Base-by-base conservation (phyloP, 23 tunicate species). In the Styela clava region DNA sequence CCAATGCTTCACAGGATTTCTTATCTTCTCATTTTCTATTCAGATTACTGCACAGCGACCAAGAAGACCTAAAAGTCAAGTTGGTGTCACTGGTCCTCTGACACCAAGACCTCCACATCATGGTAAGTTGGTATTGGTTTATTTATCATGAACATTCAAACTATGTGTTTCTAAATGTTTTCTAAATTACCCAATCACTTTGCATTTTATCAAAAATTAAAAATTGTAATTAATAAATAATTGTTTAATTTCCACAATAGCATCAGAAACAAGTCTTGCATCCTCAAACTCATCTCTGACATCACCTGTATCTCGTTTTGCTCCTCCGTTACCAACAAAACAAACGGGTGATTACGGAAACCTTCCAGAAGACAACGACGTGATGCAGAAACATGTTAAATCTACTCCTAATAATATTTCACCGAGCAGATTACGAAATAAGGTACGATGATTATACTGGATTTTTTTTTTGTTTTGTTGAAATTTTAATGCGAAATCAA, bases 21-120 rank as follows among this genome's bases (percentile, higher is more conserved):
- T n/a, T n/a, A n/a, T n/a, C n/a, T n/a, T 83, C 20, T 21, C 44
- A 3, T 64, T 44, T 27, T 64, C 22, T 76, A 72, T 74, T 23
- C 85, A 93, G 98, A 64, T 93, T 25, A 93, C 98, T 0, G 88
- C 98, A 51, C 87, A 85, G 61, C 67, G 98, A 62, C 98, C 93
- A 2, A 52, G 89, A 62, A 76, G 98, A 69, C 98, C 98, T 20
- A 93, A 93, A 36, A 93, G 98, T 78, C 89, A 83, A 78, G 90
- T 91, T 34, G 95, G 95, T 21, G 21, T 82, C 61, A 70, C 82
- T 2, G 85, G 81, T 21, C 71, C 62, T n/a, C 24, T 79, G 73
- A 86, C 85, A 21, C 79, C 89, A 34, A 79, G 61, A 35, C 3
- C 64, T 7, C 81, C 81, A 18, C 81, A 76, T 29, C 65, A 52